A percentile compares a stretch with the other conserved stretches of the same genome.
phyloP scores from a whole-genome alignment of 2,888 invertebrate species.

The Syritta pipiens region DNA sequence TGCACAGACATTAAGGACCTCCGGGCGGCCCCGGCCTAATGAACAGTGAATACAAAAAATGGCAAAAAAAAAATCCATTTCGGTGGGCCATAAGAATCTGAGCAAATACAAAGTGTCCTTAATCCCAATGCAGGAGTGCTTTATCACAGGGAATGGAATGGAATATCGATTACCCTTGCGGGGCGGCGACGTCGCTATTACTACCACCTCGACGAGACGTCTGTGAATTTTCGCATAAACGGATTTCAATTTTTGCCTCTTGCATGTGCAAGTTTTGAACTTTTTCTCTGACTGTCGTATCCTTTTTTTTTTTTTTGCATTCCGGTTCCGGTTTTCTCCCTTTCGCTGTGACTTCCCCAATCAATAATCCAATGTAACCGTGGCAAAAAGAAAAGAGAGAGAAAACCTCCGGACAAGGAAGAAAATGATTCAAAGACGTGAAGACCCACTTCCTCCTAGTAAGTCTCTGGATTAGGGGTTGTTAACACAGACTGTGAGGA shows the following conservation, averaged over 20 bases:
- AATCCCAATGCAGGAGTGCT: conserved; percentile 49
- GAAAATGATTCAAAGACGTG: conserved; percentile 43
- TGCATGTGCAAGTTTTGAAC: conserved; percentile 33
- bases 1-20: conserved; percentile 41
- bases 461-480: conserved; percentile 58
- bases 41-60: conserved; percentile 21
- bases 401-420: neutral
- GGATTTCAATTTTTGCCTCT: conserved; percentile 46
- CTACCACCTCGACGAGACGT: conserved; percentile 19
- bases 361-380: conserved; percentile 32
- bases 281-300: conserved; percentile 8
- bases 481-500: conserved; percentile 58
- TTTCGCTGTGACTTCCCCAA: neutral
- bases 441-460: conserved; percentile 38
- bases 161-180: conserved; percentile 39
- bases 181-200: conserved; percentile 7
- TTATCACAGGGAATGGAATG: conserved; percentile 1
- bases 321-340: neutral
- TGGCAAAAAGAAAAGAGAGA: neutral
- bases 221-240: conserved; percentile 30
- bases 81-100: conserved; percentile 22
- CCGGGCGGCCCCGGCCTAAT: conserved; percentile 14
- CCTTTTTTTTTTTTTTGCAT: neutral
- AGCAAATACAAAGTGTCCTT: conserved; percentile 35
- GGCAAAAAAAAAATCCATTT: neutral